A percentile compares a stretch with the other conserved stretches of the same genome.
Conservation (phyloP, 2,888 invertebrate genomes). For the Chymomyza amoena region DNA sequence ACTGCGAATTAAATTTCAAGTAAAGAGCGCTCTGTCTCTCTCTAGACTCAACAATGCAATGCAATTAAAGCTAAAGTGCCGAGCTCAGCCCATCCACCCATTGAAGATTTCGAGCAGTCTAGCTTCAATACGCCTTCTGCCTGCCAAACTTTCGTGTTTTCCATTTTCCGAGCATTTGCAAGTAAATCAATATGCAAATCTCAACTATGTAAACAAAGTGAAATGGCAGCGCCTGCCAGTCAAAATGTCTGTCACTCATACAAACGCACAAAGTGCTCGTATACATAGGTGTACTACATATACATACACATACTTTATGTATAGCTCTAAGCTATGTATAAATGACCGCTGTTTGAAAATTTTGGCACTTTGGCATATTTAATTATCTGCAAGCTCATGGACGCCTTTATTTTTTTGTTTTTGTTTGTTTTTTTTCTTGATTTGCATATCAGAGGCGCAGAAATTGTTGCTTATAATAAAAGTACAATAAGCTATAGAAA, state of each 20-base stretch:
- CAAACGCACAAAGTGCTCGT: not conserved
- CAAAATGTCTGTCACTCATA: slow-evolving; percentile 4
- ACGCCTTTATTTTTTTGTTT: slow-evolving; percentile 15
- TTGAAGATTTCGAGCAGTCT: not conserved
- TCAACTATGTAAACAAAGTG: not conserved
- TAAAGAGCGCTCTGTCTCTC: not conserved
- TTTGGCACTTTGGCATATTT: slow-evolving; percentile 46
- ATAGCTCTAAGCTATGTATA: not conserved
- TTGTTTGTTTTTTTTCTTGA: slow-evolving; percentile 2
- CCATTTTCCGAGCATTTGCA: not conserved
- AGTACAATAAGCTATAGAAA: slow-evolving; percentile 62
- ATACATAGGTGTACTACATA: not conserved
- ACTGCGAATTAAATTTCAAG: not conserved
- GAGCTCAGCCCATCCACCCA: no score
- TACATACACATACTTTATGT: not conserved
- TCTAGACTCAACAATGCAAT: not conserved
- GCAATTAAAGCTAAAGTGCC: not conserved
- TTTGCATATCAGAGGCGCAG: not conserved
- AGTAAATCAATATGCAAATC: slow-evolving; percentile 38
- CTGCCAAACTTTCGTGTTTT: not conserved
- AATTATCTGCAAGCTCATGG: slow-evolving; percentile 56
- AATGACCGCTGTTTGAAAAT: not conserved
- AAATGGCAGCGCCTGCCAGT: not conserved
- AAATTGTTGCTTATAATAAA: slow-evolving; percentile 47
- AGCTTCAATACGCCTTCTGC: not conserved